These are phyloP conservation scores for Callyntrura guangdongensis DNA, from an alignment of 2,888 invertebrate species.

Conservation along the genomic window DNA sequence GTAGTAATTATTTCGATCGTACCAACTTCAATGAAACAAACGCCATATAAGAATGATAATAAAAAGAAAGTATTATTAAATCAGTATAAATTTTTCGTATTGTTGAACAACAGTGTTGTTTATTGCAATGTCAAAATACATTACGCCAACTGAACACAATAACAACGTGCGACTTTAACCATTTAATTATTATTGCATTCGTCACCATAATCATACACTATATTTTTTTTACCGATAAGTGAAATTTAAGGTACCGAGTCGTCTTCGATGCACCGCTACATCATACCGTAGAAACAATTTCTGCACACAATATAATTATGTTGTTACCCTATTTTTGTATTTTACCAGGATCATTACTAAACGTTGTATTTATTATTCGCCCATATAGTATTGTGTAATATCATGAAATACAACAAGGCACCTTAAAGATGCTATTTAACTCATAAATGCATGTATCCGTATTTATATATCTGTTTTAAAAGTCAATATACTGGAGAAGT, in stretches of 20 bases:
- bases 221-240: background rate
- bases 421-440: slow-evolving; percentile 60
- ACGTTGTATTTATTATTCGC: background rate
- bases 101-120: slow-evolving; percentile 22
- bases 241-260: slow-evolving; percentile 68
- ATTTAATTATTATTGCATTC: slow-evolving; percentile 67
- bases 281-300: slow-evolving; percentile 11
- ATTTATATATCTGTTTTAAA: background rate
- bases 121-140: slow-evolving; percentile 26
- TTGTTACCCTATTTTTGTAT: slow-evolving; percentile 22
- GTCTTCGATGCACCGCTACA: slow-evolving; percentile 63
- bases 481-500: slow-evolving; percentile 36
- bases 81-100: background rate
- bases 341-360: slow-evolving; percentile 35
- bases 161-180: slow-evolving; percentile 56
- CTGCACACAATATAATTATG: background rate
- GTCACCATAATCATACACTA: slow-evolving; percentile 43
- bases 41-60: slow-evolving; percentile 13
- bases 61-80: slow-evolving; percentile 20
- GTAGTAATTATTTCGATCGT: background rate
- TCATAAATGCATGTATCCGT: slow-evolving; percentile 2
- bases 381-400: slow-evolving; percentile 34
- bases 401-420: slow-evolving; percentile 62
- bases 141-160: slow-evolving; percentile 63
- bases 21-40: slow-evolving; percentile 5